Conservation (phyloP, 2,888 invertebrate genomes). For the Glyphotaelius pellucidus region DNA sequence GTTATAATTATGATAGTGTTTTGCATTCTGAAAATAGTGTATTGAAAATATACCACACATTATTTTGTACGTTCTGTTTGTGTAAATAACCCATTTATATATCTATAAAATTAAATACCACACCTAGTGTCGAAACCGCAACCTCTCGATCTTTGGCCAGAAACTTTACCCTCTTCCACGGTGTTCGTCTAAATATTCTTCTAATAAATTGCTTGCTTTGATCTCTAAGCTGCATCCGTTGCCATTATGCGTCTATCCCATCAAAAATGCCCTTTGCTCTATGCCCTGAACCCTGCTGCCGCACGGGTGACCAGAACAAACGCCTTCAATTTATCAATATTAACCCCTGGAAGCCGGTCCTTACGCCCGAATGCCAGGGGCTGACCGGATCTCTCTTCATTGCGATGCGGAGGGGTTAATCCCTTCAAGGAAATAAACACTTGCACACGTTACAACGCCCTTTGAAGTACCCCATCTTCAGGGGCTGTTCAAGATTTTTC, state of each 20-base stretch:
- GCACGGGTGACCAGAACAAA: conserved; percentile 52
- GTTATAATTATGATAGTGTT: too few relatives aligned
- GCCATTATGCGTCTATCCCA: neutral
- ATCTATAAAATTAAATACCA: neutral
- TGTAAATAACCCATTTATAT: neutral
- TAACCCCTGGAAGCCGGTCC: conserved; percentile 55
- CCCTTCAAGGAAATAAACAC: conserved; percentile 55
- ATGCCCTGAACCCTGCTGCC: neutral
- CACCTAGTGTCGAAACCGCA: neutral
- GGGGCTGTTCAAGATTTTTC: neutral
- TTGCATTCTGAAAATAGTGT: too few relatives aligned
- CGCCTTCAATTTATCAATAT: conserved; percentile 64
- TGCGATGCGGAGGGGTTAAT: conserved; percentile 61
- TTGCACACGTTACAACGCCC: conserved; percentile 3
- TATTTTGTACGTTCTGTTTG: neutral
- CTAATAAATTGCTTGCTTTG: neutral
- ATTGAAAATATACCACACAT: neutral
- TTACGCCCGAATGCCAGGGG: neutral
- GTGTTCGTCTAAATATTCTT: too few relatives aligned
- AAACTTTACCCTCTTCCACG: neutral
- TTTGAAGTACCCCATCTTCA: neutral
- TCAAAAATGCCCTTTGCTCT: neutral
- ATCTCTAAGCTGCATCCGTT: neutral
- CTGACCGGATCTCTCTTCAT: conserved; percentile 59
- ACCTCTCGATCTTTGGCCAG: neutral